phyloP scores from a whole-genome alignment of 1,140 invertebrate genomes.

The Brachionus paranguensis region DNA sequence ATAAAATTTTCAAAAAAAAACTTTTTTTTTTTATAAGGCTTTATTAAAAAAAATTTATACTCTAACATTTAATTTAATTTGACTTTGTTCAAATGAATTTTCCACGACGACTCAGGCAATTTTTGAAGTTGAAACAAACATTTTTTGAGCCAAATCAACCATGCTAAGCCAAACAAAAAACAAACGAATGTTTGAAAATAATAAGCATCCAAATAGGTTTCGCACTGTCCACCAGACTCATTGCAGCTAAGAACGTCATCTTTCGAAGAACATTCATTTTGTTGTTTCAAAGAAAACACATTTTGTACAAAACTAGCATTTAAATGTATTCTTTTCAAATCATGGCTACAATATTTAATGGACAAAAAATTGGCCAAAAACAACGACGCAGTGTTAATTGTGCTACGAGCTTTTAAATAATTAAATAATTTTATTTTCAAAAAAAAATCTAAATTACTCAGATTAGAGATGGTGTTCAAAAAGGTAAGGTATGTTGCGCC shows the following conservation, averaged over 20 bases:
- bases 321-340: not conserved
- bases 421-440: not conserved
- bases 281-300: not conserved
- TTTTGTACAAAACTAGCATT: not conserved
- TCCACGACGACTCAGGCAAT: conserved; percentile 1
- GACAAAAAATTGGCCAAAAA: conserved; percentile 27
- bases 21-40: not conserved
- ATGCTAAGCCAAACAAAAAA: not conserved
- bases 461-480: conserved; percentile 88
- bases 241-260: not conserved
- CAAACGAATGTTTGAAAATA: conserved; percentile 2
- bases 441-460: conserved; percentile 59
- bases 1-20: not conserved
- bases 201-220: not conserved
- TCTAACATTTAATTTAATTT: not conserved
- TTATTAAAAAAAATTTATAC: not conserved
- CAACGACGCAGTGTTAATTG: not conserved
- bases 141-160: conserved; percentile 19
- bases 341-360: conserved; percentile 1
- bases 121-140: conserved; percentile 17
- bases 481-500: conserved; percentile 98
- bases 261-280: conserved; percentile 3
- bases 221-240: not conserved
- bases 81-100: conserved; percentile 34
- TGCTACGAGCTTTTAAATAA: conserved; percentile 1